Base-by-base conservation (phyloP, 1,140 invertebrate genomes). In the Dinoponera quadriceps region DNA sequence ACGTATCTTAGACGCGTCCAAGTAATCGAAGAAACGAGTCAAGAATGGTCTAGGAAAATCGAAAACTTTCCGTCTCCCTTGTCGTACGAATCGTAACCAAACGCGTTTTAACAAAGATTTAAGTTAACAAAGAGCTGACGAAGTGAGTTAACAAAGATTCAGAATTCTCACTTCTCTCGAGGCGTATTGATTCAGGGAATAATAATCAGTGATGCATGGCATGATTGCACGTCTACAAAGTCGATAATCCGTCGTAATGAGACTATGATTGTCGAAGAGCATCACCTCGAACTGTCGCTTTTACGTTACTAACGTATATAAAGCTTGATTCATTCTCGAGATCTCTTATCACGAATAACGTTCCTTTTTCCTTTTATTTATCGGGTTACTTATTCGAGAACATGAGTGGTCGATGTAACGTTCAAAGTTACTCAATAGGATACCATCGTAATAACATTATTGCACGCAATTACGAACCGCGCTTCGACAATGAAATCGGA, bases 131-230 rank as follows among this genome's bases (percentile, higher is more conserved):
- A 68, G n/a, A 55, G 38, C 11, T 44, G 0, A 11, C 7, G 7
- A 44, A 44, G 7, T 9, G 27, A 20, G 18, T 55, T 71, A 72
- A 57, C 51, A 25, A 22, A 68, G 27, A 55, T 57, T 69, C n/a
- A 13, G 27, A 38, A 57, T 16, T 54, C 22, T 33, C n/a, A 20
- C 20, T 57, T 13, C 22, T 57, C 14, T 33, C 16, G 33, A 72
- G 20, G 14, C 14, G 16, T n/a, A 38, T 9, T 73, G 3, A 16
- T 55, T 57, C 1, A 54, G 54, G 2, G 27, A 57, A 38, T 38
- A 57, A 72, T 4, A 20, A 16, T 38, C 38, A 44, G 38, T 44
- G 38, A 3, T 44, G 38, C 38, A n/a, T 38, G n/a, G 11, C 20
- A 59, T 27, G 54, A 55, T 55, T 38, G 20, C 16, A 66, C 33